Evolutionary conservation across 2,888 invertebrate genomes (phyloP).

Genomic region (Ecdyonurus torrentis): DNA sequence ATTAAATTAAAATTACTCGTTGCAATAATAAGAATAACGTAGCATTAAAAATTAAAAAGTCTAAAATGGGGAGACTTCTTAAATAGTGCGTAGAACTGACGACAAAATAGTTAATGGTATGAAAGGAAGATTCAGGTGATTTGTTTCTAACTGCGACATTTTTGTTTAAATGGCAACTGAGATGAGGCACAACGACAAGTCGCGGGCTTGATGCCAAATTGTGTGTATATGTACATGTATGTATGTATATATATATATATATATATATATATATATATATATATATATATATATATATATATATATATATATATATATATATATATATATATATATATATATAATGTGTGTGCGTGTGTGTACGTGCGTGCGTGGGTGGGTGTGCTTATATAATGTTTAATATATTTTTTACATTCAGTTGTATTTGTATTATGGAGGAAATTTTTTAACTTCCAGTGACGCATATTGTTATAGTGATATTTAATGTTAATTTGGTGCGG

Average conservation of each 20-base stretch:
- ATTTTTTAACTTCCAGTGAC: too few relatives aligned
- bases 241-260: neutral
- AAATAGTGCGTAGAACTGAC: neutral
- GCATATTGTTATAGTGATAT: too few relatives aligned
- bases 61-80: neutral
- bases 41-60: too few relatives aligned
- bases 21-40: too few relatives aligned
- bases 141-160: neutral
- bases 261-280: slow-evolving; percentile 3
- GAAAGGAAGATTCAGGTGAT: neutral
- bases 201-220: neutral
- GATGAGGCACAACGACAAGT: neutral
- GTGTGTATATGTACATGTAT: neutral
- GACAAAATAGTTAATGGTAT: neutral
- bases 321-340: neutral
- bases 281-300: slow-evolving; percentile 5
- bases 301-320: neutral
- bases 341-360: too few relatives aligned
- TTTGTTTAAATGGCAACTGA: neutral
- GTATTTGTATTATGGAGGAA: too few relatives aligned
- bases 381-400: too few relatives aligned
- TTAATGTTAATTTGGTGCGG: too few relatives aligned
- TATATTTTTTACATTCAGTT: too few relatives aligned
- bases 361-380: too few relatives aligned
- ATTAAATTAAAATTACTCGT: too few relatives aligned